Conservation (phyloP, 2,797 vertebrate species). For the Ibycter americanus region DNA sequence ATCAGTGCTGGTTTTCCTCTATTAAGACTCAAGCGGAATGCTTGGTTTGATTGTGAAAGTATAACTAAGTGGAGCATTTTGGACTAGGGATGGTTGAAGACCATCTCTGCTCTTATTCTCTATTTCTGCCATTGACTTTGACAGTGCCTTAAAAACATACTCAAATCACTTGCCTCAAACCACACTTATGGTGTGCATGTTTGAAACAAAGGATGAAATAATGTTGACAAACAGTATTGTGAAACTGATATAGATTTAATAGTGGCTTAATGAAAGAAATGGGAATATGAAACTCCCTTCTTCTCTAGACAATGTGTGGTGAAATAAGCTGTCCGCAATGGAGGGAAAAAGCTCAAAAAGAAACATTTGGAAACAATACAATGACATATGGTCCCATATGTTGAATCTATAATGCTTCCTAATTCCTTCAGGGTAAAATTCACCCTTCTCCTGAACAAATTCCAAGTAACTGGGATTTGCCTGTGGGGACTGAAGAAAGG, state of each 20-base stretch:
- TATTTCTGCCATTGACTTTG: background rate
- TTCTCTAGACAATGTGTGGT: conserved; percentile 24
- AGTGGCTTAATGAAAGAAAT: conserved; percentile 31
- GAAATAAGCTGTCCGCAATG: background rate
- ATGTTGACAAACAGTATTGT: conserved; percentile 41
- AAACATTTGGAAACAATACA: conserved; percentile 66
- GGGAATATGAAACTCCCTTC: conserved; percentile 16
- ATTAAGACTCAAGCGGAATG: background rate
- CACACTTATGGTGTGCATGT: background rate
- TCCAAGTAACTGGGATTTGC: conserved; percentile 30
- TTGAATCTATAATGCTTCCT: conserved; percentile 19
- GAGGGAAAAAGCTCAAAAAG: conserved; percentile 19
- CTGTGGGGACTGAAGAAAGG: background rate
- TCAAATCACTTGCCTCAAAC: conserved; percentile 33
- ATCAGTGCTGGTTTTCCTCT: background rate
- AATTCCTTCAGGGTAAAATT: conserved; percentile 40
- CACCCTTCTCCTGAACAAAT: conserved; percentile 26
- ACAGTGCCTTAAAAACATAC: background rate
- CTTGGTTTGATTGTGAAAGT: background rate
- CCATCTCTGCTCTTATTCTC: background rate
- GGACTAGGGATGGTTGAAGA: background rate
- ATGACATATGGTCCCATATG: conserved; percentile 52
- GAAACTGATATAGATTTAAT: conserved; percentile 46
- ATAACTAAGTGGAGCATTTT: background rate
- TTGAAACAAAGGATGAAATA: conserved; percentile 39